Evolutionary conservation across 2,888 invertebrate species (phyloP), one percentile per base, ranked within the genome.

Genomic region (Smittia sp.): DNA sequence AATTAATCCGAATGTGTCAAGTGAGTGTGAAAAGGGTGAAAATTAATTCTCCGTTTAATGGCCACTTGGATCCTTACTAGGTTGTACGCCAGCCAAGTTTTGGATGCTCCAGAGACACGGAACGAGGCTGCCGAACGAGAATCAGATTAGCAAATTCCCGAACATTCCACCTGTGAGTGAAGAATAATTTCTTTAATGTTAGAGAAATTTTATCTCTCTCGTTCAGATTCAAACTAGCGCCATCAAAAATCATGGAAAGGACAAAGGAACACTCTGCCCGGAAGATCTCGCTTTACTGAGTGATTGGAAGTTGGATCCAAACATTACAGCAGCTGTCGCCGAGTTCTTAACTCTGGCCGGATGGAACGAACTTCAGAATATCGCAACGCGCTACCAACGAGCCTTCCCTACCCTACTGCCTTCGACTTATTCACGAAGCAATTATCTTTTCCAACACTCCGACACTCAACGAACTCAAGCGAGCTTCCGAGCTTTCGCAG

Each of bases 211-310:
- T 32, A 6, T 32, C 32, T 9, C 11, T 39, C 32, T 3, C 32
- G 9, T 32, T 32, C n/a, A 32, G 32, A 32, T 32, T 32, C 32
- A 32, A 32, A 32, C 32, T 3, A 32, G 9, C 3, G 32, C 32
- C 3, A 32, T 32, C 32, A 32, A 32, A 32, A 32, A 32, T 32
- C 39, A 69, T 22, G 20, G 1, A 25, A 7, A 83, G 74, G 84
- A 80, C 13, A 80, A 83, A 80, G 83, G 85, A 76, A 86, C 87
- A 0, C 82, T 93, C 75, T 93, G 93, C 79, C 78, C 81, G 1
- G 84, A 86, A 1, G 93, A 93, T 81, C 79, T 90, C 74, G 84
- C 88, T 38, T 83, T 88, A 41, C 81, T 93, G 2, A 84, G 85
- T 77, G 83, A 83, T 67, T 91, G 91, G 92, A 80, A 83, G 63